Evolutionary conservation across 2,797 vertebrate species (phyloP).

Genomic region (Chrysolophus pictus): DNA sequence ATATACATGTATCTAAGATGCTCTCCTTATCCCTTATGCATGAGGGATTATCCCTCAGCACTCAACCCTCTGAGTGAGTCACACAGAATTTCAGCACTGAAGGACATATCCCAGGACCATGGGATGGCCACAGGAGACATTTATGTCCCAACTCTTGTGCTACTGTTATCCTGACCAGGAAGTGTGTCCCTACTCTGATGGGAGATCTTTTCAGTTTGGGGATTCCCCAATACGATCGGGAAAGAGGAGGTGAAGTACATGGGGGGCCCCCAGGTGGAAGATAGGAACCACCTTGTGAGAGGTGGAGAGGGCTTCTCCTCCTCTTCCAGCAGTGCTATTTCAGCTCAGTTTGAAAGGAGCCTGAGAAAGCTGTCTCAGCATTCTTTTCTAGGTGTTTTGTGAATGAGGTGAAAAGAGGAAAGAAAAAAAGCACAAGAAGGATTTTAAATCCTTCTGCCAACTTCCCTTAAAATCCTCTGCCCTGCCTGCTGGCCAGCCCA

Average conservation of each 20-base stretch:
- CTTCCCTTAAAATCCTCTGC: neutral
- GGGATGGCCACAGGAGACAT: rapidly evolving
- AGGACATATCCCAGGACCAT: rapidly evolving
- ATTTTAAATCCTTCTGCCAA: neutral
- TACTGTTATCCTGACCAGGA: rapidly evolving
- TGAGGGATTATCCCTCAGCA: neutral
- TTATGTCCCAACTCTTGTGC: neutral
- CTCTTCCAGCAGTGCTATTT: neutral
- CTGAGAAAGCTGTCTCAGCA: rapidly evolving
- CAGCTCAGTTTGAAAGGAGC: neutral
- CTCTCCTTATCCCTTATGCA: neutral
- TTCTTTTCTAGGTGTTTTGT: neutral
- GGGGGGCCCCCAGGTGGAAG: neutral
- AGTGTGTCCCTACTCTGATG: neutral
- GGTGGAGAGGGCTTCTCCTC: rapidly evolving
- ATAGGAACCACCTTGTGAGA: neutral
- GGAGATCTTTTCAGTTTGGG: neutral
- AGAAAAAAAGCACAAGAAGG: rapidly evolving
- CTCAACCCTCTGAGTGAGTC: neutral
- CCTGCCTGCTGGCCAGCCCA: neutral
- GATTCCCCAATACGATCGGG: neutral
- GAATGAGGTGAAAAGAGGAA: neutral
- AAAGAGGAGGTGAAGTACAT: neutral
- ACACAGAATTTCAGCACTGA: neutral
- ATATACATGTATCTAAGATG: rapidly evolving